Conservation (phyloP, 2,113 vertebrate genomes). For the Ibidorhyncha struthersii region DNA sequence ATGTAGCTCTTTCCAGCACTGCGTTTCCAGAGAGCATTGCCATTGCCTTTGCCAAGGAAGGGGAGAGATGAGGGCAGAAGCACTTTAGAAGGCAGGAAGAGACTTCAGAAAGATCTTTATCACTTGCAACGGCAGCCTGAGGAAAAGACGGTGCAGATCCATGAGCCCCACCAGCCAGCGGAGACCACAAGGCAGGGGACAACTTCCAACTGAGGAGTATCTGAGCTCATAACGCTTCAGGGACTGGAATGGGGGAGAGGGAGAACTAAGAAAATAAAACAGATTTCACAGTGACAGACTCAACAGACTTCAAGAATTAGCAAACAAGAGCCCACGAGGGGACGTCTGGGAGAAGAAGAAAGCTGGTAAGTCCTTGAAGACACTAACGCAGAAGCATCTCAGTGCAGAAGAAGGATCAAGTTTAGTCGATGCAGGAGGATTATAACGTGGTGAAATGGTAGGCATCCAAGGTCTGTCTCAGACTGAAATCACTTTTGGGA, state of each 20-base stretch:
- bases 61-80: neutral
- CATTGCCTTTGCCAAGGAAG: neutral
- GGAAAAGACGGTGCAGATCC: neutral
- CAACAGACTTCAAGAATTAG: neutral
- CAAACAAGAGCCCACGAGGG: neutral
- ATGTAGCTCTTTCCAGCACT: neutral
- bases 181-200: neutral
- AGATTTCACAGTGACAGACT: neutral
- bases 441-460: neutral
- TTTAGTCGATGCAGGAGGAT: neutral
- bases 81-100: neutral
- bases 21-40: neutral
- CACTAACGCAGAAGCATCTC: neutral
- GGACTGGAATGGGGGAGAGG: neutral
- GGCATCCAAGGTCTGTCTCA: neutral
- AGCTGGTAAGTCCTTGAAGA: neutral
- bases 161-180: neutral
- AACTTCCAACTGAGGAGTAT: neutral
- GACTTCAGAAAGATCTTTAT: neutral
- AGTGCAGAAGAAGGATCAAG: neutral
- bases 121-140: neutral
- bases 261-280: neutral
- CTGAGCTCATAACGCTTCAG: neutral
- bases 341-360: neutral
- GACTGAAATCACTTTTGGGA: conserved; percentile 44